Evolutionary conservation across 2,888 invertebrate species (phyloP), one percentile per base, ranked within the genome.

Genomic region (Candidula unifasciata): DNA sequence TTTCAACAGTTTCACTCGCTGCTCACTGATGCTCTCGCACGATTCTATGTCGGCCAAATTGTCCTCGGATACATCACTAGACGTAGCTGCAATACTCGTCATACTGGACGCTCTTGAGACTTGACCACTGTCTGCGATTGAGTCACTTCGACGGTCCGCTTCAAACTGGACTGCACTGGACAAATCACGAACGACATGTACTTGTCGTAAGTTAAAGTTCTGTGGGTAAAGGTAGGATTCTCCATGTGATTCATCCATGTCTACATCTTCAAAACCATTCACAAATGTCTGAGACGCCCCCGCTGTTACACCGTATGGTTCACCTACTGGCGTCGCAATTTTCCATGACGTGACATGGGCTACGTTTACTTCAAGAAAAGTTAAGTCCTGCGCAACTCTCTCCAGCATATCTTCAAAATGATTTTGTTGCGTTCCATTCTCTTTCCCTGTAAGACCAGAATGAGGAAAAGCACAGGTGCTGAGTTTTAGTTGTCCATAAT

Each of bases 81-180:
- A 57, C 2, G 54, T 33, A 21, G 54, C 82, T 21, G 18, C 8
- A 5, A 76, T 18, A n/a, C 74, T 76, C 8, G 35, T 37, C 8
- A 64, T 16, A 52, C 82, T 82, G 24, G 76, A 76, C 2, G 82
- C 18, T n/a, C 74, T 82, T 30, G 76, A 82, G 1, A 64, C 60
- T 33, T 18, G n/a, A 33, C 66, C 68, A 57, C 81, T 64, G 60
- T 35, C 71, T 3, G 37, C 18, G 44, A 24, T 37, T 24, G 37
- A 60, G 27, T 44, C 37, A 24, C 6, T 44, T n/a, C 44, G 24
- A 18, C 21, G 44, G 74, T 37, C 44, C 6, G 18, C 37, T 24
- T 44, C n/a, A n/a, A 60, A n/a, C 24, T 24, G 21, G n/a, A 60
- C 21, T 5, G 21, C 21, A 1, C n/a, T 21, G 60, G 60, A 60